Conservation (phyloP, 2,797 vertebrate species). For the Lates japonicus region DNA sequence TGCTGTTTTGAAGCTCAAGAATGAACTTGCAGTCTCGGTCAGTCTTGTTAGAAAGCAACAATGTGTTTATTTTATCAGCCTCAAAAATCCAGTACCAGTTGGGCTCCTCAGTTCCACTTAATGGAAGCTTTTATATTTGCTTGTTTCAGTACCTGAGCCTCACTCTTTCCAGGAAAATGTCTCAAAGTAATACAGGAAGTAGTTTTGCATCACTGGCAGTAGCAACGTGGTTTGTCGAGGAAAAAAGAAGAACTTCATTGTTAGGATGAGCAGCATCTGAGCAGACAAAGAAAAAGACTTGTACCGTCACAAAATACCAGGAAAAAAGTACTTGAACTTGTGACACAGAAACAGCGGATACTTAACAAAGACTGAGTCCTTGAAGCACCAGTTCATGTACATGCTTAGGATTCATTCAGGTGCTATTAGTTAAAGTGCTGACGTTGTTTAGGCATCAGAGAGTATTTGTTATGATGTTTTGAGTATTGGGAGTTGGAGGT, state of each 20-base stretch:
- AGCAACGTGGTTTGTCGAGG: conserved; percentile 53
- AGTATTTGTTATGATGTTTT: conserved; percentile 44
- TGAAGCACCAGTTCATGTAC: neutral
- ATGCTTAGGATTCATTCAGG: conserved; percentile 11
- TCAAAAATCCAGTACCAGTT: neutral
- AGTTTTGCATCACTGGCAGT: conserved; percentile 47
- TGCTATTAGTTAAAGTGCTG: conserved; percentile 32
- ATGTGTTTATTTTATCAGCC: neutral
- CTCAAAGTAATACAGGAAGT: conserved; percentile 60
- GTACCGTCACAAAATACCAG: conserved; percentile 1
- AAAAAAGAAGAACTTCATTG: conserved; percentile 15
- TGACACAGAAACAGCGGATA: neutral
- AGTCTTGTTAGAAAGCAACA: neutral
- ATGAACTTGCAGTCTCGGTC: too few species aligned
- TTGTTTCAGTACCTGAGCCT: conserved; percentile 21
- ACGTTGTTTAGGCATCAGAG: conserved; percentile 39
- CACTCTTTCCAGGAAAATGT: conserved; percentile 38
- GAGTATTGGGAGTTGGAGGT: conserved; percentile 32
- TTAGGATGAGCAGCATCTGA: conserved; percentile 14
- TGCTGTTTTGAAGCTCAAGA: neutral
- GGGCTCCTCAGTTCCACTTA: neutral
- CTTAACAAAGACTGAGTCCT: conserved; percentile 10
- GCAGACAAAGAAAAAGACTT: conserved; percentile 21
- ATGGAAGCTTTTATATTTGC: conserved; percentile 4
- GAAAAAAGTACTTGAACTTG: neutral